A percentile compares a stretch with the other conserved stretches of the same genome.
Evolutionary conservation across 2,797 vertebrate genomes (phyloP).

Genomic region (Amphiprion clarkii): DNA sequence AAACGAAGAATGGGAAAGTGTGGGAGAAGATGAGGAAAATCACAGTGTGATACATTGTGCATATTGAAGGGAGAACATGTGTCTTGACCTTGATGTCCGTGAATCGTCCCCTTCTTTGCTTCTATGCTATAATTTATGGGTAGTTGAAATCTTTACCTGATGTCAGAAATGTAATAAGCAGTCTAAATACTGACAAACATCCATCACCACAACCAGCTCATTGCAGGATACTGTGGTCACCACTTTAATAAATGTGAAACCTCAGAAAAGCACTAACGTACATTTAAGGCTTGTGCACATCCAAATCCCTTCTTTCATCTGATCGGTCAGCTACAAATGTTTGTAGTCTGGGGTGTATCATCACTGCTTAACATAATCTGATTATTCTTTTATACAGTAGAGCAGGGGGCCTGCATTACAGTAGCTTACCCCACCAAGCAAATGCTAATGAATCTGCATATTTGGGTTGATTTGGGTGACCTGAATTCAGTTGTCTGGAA

Average conservation of each 20-base stretch:
- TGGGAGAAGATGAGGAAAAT: slow-evolving; percentile 5
- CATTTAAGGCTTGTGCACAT: neutral
- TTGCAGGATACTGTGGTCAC: slow-evolving; percentile 3
- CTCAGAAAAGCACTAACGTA: neutral
- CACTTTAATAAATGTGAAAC: slow-evolving; percentile 12
- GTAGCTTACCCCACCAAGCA: slow-evolving; percentile 53
- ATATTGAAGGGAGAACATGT: neutral
- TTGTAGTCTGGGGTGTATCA: slow-evolving; percentile 51
- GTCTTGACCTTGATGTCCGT: slow-evolving; percentile 37
- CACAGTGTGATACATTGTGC: neutral
- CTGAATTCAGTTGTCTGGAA: slow-evolving; percentile 72
- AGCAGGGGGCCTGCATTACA: slow-evolving; percentile 46
- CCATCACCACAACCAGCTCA: neutral
- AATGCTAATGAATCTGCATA: slow-evolving; percentile 72
- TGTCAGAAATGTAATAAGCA: slow-evolving; percentile 3
- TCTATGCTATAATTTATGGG: neutral
- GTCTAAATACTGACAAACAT: neutral
- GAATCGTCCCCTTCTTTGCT: neutral
- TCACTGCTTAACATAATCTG: slow-evolving; percentile 69
- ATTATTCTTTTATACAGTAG: slow-evolving; percentile 70
- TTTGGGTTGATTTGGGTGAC: slow-evolving; percentile 77
- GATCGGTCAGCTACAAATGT: slow-evolving; percentile 21
- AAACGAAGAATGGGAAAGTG: slow-evolving; percentile 13
- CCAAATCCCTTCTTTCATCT: slow-evolving; percentile 1
- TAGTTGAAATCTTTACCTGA: slow-evolving; percentile 12